A percentile compares a stretch with the other conserved stretches of the same genome.
phyloP scores from a whole-genome alignment of 1,140 invertebrate genomes.

The Drosophila pectinifera region DNA sequence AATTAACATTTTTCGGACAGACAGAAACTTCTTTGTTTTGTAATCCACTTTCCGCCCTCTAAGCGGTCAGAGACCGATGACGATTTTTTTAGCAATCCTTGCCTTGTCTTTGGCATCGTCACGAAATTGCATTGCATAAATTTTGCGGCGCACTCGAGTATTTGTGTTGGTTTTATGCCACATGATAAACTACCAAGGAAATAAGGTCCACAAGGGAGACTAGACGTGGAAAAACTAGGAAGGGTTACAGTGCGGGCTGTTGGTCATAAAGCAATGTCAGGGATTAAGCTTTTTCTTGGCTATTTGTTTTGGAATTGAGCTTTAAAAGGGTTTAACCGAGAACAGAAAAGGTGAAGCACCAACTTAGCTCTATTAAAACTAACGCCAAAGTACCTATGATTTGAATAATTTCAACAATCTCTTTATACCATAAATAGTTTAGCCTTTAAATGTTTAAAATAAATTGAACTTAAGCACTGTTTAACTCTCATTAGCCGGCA shows the following conservation, averaged over 20 bases:
- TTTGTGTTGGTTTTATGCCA: conserved; percentile 41
- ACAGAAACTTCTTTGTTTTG: conserved; percentile 52
- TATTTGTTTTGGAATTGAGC: conserved; percentile 32
- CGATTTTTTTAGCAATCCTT: conserved; percentile 10
- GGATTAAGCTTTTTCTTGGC: conserved; percentile 43
- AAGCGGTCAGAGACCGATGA: conserved; percentile 20
- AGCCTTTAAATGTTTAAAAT: neutral
- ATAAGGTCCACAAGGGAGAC: conserved; percentile 42
- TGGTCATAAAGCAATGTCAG: conserved; percentile 65
- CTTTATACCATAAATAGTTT: neutral
- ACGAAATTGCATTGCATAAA: conserved; percentile 72
- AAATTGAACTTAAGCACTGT: neutral
- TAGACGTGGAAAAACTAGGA: conserved; percentile 20
- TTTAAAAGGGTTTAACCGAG: conserved; percentile 4
- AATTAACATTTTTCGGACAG: conserved; percentile 61
- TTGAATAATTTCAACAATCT: neutral
- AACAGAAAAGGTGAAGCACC: neutral
- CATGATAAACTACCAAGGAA: conserved; percentile 63
- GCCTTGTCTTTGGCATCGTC: conserved; percentile 17
- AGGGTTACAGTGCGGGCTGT: conserved; percentile 10
- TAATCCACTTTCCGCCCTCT: conserved; percentile 44
- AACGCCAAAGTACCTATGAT: neutral
- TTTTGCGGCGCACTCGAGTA: conserved; percentile 31
- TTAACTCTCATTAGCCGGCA: conserved; percentile 10
- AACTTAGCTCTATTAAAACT: neutral